Base-by-base conservation (phyloP, 1,140 invertebrate species). In the Meloidogyne floridensis region DNA sequence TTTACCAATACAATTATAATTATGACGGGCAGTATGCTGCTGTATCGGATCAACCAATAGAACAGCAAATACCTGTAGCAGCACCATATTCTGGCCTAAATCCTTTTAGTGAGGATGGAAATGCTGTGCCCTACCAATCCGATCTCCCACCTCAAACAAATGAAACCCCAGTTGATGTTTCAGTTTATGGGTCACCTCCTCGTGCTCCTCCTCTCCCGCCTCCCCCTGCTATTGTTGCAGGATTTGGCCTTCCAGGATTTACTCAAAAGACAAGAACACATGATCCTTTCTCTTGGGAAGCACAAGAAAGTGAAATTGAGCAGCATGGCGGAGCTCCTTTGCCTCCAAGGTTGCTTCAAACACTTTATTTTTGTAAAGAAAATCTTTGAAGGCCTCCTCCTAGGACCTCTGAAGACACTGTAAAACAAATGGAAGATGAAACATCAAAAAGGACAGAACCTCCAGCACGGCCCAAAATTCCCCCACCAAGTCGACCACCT, bases 231-330 rank as follows among this genome's bases (percentile, higher is more conserved):
- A 11, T n/a, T n/a, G n/a, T 15, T 3, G 20, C n/a, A 3, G 51
- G 69, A 18, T 43, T 83, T 82, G 72, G 72, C 15, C 82, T 82
- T 42, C 83, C 86, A n/a, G 7, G 80, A 54, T 71, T 86, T 2
- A 80, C 78, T 3, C 77, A 77, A 70, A 54, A 72, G 42, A 32
- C 86, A 8, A 72, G 83, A 73, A 81, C 81, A 11, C 87, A 83
- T 3, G 86, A 87, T 81, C 86, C 86, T 51, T 87, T 84, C 71
- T 86, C 87, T 3, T 87, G 86, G 86, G 86, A 87, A 51, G 87
- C 81, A n/a, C 87, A 89, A 70, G 86, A 87, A 53, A 84, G 56
- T 42, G 51, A 77, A 20, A 79, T 77, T 8, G 79, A 72, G 53
- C 69, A 82, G 51, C 65, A 72, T 15, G 70, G 32, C 0, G 32